Evolutionary conservation across 2,797 vertebrate species (phyloP).

Genomic region (Morus bassanus): DNA sequence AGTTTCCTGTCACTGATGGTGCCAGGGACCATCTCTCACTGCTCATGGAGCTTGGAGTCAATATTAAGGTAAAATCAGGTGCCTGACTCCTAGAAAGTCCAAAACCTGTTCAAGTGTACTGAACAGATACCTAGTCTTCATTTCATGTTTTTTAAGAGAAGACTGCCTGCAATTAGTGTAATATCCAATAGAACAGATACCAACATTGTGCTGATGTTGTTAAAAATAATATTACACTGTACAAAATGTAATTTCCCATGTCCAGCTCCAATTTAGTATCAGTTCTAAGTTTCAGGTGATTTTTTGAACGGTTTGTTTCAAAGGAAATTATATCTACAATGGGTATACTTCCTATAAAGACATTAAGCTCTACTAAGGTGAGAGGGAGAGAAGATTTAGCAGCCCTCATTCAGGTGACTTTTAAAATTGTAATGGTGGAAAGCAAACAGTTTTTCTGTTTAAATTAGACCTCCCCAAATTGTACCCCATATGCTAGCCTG

Average conservation of each 20-base stretch:
- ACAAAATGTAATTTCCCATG: neutral
- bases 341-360: neutral
- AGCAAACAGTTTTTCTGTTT: neutral
- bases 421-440: neutral
- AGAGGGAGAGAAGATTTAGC: neutral
- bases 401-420: neutral
- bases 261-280: neutral
- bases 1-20: neutral
- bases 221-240: neutral
- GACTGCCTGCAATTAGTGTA: neutral
- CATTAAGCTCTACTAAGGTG: neutral
- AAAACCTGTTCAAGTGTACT: neutral
- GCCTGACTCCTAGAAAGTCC: neutral
- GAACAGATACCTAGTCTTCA: neutral
- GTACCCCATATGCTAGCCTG: neutral
- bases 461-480: neutral
- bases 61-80: neutral
- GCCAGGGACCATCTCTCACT: neutral
- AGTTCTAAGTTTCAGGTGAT: neutral
- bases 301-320: neutral
- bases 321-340: neutral
- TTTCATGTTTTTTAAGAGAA: neutral
- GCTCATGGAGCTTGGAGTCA: neutral
- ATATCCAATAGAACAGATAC: neutral
- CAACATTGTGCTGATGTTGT: neutral